phyloP scores from a whole-genome alignment of 1,140 invertebrate species.

The Apis mellifera region DNA sequence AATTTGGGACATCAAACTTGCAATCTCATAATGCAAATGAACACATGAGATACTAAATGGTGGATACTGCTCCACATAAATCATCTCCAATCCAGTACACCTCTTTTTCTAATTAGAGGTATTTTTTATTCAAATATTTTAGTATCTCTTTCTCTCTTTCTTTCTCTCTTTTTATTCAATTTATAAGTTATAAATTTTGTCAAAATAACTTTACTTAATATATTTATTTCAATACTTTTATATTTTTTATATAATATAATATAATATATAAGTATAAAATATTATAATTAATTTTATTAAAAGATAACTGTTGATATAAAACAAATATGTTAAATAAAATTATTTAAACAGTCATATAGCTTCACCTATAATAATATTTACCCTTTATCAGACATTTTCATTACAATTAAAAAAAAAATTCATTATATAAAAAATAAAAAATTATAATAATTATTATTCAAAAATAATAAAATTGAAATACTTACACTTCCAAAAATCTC shows the following conservation, averaged over 20 bases:
- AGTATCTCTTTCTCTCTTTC: background rate
- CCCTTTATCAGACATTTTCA: background rate
- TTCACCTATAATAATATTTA: background rate
- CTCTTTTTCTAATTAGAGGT: conserved; percentile 41
- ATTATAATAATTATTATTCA: background rate
- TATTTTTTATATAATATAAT: background rate
- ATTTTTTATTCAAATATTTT: conserved; percentile 33
- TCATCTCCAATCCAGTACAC: conserved; percentile 25
- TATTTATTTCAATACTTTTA: background rate
- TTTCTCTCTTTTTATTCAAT: conserved; percentile 3
- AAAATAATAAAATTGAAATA: conserved; percentile 44
- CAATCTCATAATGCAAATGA: conserved; percentile 34
- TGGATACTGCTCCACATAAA: conserved; percentile 34
- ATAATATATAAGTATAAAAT: background rate
- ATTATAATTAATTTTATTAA: conserved; percentile 7
- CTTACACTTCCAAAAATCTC: conserved; percentile 75
- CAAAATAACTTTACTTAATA: conserved; percentile 4
- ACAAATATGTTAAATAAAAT: background rate
- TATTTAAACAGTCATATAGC: background rate
- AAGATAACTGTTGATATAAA: background rate
- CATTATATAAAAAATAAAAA: background rate
- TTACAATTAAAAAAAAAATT: background rate
- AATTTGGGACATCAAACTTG: conserved; percentile 29
- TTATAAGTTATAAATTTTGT: background rate
- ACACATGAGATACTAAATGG: conserved; percentile 24